Conservation (phyloP, 2,113 vertebrate genomes). For the Anhinga anhinga region DNA sequence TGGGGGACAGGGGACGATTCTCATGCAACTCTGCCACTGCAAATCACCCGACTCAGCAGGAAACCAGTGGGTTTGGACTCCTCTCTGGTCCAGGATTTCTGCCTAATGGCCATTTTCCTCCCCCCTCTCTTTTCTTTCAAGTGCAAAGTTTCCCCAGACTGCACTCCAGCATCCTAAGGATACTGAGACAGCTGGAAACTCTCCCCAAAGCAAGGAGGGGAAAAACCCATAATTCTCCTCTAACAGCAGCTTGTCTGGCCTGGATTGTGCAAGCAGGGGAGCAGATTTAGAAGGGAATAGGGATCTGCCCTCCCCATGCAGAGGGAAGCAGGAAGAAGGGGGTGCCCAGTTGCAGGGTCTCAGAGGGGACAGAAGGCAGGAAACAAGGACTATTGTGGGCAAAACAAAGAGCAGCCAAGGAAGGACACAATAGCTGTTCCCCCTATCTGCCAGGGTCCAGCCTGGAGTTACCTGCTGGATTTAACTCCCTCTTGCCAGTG, state of each 20-base stretch:
- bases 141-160: neutral
- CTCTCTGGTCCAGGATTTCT: neutral
- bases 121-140: neutral
- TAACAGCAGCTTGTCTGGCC: neutral
- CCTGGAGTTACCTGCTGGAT: constrained; percentile 4
- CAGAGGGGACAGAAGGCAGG: constrained; percentile 44
- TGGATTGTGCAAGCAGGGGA: neutral
- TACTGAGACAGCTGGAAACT: neutral
- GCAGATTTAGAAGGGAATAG: neutral
- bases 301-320: neutral
- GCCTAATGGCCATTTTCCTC: neutral
- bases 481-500: neutral
- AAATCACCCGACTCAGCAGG: neutral
- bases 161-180: neutral
- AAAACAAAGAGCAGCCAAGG: constrained; percentile 36
- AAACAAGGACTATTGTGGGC: constrained; percentile 48
- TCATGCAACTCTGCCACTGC: neutral
- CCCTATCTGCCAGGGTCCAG: neutral
- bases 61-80: neutral
- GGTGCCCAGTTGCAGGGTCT: neutral
- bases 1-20: neutral
- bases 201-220: neutral
- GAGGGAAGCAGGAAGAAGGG: constrained; percentile 29
- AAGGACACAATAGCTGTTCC: neutral
- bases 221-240: neutral